Percentiles rank a stretch among this genome's conserved stretches.
phyloP scores from a whole-genome alignment of 2,888 invertebrate species.

The Thelaira solivaga region DNA sequence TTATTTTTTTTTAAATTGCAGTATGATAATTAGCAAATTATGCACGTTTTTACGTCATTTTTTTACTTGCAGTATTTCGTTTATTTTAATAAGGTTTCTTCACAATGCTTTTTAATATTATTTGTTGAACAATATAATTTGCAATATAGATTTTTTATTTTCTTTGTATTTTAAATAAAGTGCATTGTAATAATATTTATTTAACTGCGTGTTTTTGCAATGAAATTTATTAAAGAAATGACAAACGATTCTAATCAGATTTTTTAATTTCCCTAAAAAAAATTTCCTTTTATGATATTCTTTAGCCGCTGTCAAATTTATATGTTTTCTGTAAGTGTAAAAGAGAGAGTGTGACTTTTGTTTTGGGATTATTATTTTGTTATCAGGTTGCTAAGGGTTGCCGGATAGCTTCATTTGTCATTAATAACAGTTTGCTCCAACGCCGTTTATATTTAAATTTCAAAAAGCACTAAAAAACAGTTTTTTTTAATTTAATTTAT shows the following conservation, averaged over 20 bases:
- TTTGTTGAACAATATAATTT: too few relatives aligned
- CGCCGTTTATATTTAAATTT: too few relatives aligned
- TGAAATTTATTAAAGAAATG: constrained; percentile 35
- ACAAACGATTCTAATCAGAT: constrained; percentile 47
- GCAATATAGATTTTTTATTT: background rate
- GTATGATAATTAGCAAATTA: too few relatives aligned
- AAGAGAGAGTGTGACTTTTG: background rate
- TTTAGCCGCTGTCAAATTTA: background rate
- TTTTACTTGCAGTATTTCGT: too few relatives aligned
- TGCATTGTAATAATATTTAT: background rate
- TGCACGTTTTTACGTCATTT: too few relatives aligned
- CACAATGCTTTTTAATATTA: too few relatives aligned
- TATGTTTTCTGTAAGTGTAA: background rate
- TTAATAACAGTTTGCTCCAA: background rate
- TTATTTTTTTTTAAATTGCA: too few relatives aligned
- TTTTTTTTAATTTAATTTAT: too few relatives aligned
- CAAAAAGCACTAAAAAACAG: too few relatives aligned
- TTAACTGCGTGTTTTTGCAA: constrained; percentile 34
- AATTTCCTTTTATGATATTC: constrained; percentile 6
- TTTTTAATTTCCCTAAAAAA: constrained; percentile 21
- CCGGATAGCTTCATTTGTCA: background rate
- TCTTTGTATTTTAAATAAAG: background rate
- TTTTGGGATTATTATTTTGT: constrained; percentile 12
- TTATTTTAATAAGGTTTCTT: too few relatives aligned
- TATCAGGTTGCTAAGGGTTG: background rate